These are phyloP conservation scores for Xylota segnis DNA, from an alignment of 2,888 invertebrate genomes.

Conservation along the genomic window DNA sequence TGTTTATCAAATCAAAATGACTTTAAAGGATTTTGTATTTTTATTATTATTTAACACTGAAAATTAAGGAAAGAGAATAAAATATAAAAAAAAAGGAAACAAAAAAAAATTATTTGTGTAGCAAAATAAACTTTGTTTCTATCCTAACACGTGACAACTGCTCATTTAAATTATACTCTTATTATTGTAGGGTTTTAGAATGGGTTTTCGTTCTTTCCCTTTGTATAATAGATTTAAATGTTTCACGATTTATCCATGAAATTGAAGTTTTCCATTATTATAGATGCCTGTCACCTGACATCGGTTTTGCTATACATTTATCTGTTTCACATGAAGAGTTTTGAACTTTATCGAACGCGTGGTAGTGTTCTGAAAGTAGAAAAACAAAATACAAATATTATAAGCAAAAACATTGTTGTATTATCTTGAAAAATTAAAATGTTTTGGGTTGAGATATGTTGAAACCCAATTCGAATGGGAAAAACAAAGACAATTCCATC, in stretches of 20 bases:
- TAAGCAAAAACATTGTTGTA: background rate
- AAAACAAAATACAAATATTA: background rate
- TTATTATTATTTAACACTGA: constrained; percentile 60
- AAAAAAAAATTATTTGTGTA: constrained; percentile 56
- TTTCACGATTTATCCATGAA: constrained; percentile 50
- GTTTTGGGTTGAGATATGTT: no score
- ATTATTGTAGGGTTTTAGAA: constrained; percentile 34
- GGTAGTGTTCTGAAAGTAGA: constrained; percentile 81
- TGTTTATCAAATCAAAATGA: constrained; percentile 55
- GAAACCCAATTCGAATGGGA: no score
- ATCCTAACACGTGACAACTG: constrained; percentile 74
- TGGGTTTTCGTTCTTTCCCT: constrained; percentile 4
- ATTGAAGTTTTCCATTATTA: constrained; percentile 33
- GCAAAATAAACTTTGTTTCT: constrained; percentile 73
- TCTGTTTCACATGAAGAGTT: constrained; percentile 27
- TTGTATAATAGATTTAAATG: constrained; percentile 55
- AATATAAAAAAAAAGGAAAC: constrained; percentile 34
- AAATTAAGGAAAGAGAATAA: constrained; percentile 37
- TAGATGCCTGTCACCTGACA: constrained; percentile 61
- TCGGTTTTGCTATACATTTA: constrained; percentile 23
- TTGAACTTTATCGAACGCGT: constrained; percentile 80
- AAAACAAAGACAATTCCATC: no score
- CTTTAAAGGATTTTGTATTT: constrained; percentile 42
- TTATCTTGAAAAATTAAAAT: no score
- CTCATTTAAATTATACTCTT: constrained; percentile 60